Evolutionary conservation across 64 coral and sea anemone species (phyloP).

Genomic region (Anthopleura sola): DNA sequence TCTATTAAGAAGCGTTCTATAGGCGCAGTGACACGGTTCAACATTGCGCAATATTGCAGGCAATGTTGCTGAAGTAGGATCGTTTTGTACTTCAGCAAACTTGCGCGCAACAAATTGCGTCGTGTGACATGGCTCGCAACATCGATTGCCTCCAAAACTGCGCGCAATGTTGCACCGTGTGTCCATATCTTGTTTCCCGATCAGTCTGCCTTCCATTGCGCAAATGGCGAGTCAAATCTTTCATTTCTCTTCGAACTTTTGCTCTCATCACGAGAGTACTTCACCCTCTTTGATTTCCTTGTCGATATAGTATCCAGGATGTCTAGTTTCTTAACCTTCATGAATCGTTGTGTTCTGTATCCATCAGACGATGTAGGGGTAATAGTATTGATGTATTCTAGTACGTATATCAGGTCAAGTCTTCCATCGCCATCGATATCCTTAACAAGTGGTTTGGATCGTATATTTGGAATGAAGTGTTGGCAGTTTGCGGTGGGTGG

Average conservation of each 20-base stretch:
- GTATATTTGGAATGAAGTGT: background rate
- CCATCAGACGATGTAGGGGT: background rate
- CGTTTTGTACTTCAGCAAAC: too few relatives aligned
- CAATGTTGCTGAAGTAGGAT: too few relatives aligned
- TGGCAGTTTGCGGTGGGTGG: background rate
- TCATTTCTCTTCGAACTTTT: conserved; percentile 15
- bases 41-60: too few relatives aligned
- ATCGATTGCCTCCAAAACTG: too few relatives aligned
- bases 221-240: conserved; percentile 25
- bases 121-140: too few relatives aligned
- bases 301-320: background rate
- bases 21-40: too few relatives aligned
- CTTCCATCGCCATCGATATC: background rate
- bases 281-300: background rate
- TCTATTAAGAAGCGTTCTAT: too few relatives aligned
- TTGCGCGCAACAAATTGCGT: too few relatives aligned
- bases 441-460: background rate
- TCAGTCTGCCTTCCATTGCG: background rate
- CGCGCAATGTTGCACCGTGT: too few relatives aligned
- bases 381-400: background rate
- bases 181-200: too few relatives aligned
- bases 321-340: conserved; percentile 8
- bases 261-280: background rate
- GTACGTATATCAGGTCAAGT: background rate
- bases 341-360: background rate